Percentiles rank a stretch among this genome's conserved stretches.
Evolutionary conservation across 2,113 vertebrate species (phyloP).

Genomic region (Podarcis raffonei): DNA sequence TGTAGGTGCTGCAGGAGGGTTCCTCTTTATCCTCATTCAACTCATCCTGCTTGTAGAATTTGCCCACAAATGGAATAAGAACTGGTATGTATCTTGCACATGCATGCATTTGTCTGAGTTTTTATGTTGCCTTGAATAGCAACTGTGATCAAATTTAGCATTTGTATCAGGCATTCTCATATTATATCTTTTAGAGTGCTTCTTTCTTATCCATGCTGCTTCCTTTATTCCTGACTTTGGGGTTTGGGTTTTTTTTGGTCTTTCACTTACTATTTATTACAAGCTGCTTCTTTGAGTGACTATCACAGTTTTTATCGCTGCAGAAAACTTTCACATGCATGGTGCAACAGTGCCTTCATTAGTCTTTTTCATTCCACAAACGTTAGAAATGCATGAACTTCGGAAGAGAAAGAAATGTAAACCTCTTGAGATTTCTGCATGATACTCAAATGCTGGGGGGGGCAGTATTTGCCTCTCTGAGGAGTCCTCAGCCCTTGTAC

Average conservation of each 20-base stretch:
- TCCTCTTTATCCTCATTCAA: conserved; percentile 91
- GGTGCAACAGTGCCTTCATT: neutral
- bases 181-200: neutral
- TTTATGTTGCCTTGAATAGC: neutral
- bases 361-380: neutral
- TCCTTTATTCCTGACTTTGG: neutral
- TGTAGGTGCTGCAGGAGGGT: conserved; percentile 85
- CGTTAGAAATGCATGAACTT: neutral
- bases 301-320: neutral
- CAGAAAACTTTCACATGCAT: neutral
- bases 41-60: conserved; percentile 94
- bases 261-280: neutral
- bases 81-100: conserved; percentile 85
- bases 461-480: neutral
- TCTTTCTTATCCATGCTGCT: neutral
- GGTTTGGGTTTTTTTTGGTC: neutral
- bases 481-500: neutral
- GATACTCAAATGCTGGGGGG: neutral
- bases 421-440: neutral
- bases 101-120: conserved; percentile 1
- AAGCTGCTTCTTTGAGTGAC: neutral
- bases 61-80: conserved; percentile 98
- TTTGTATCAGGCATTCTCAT: neutral
- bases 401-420: neutral
- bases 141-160: neutral